These are phyloP conservation scores for Pyrgilauda ruficollis DNA, from an alignment of 2,113 vertebrate genomes.

Conservation along the genomic window DNA sequence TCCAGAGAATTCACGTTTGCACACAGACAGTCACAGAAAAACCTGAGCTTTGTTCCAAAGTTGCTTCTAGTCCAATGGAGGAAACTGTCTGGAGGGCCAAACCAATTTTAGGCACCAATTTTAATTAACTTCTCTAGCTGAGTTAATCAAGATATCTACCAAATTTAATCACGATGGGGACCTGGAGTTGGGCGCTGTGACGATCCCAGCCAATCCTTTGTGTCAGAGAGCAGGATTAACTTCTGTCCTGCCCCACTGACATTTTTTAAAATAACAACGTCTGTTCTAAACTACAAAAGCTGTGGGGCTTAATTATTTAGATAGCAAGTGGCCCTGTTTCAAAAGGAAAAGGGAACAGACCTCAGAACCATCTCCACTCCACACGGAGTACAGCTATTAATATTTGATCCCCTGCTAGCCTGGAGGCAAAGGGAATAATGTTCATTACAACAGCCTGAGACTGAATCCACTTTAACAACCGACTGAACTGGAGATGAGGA, in stretches of 20 bases:
- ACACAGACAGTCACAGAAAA: neutral
- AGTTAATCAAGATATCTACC: slow-evolving; percentile 54
- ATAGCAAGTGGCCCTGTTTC: slow-evolving; percentile 44
- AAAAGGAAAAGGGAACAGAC: slow-evolving; percentile 37
- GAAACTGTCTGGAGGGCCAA: slow-evolving; percentile 32
- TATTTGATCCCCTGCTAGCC: slow-evolving; percentile 58
- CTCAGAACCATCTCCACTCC: slow-evolving; percentile 22
- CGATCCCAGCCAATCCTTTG: neutral
- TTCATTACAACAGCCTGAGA: slow-evolving; percentile 21
- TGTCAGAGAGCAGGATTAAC: neutral
- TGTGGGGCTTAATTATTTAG: slow-evolving; percentile 56
- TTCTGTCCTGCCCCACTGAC: slow-evolving; percentile 46
- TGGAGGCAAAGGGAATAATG: slow-evolving; percentile 50
- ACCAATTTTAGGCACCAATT: slow-evolving; percentile 9
- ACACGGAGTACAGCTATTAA: slow-evolving; percentile 43
- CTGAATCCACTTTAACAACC: neutral
- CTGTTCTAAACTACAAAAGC: slow-evolving; percentile 45
- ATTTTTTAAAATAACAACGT: slow-evolving; percentile 42
- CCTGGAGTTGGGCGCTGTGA: neutral
- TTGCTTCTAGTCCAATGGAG: neutral
- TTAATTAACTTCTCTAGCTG: slow-evolving; percentile 59
- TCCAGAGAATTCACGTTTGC: accelerated
- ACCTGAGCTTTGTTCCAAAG: neutral
- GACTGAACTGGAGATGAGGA: neutral
- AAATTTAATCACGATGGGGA: neutral